Conservation (phyloP, 2,888 invertebrate species). For the Yponomeuta evonymella region DNA sequence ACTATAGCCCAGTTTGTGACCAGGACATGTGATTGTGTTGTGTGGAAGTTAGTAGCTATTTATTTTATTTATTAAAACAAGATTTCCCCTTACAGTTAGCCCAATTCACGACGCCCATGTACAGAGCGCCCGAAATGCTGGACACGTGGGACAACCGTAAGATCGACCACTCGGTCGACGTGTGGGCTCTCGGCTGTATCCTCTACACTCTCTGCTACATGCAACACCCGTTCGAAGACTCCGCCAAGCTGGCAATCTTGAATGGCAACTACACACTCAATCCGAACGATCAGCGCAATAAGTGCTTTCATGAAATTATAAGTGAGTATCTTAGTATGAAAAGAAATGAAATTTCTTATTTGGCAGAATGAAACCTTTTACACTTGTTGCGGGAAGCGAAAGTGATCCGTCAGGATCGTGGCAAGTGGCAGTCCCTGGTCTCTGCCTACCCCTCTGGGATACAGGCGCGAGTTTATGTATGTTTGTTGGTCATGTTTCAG, state of each 20-base stretch:
- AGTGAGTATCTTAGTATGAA: slow-evolving; percentile 74
- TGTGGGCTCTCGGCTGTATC: slow-evolving; percentile 98
- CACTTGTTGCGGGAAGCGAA: too few species aligned
- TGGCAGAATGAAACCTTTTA: too few species aligned
- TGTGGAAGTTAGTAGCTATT: neutral
- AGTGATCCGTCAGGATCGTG: too few species aligned
- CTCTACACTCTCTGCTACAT: slow-evolving; percentile 94
- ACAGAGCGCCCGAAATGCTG: slow-evolving; percentile 98
- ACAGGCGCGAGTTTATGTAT: too few species aligned
- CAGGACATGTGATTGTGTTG: neutral
- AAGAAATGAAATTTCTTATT: too few species aligned
- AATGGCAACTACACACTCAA: slow-evolving; percentile 96
- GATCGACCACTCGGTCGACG: slow-evolving; percentile 92
- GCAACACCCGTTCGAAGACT: slow-evolving; percentile 98
- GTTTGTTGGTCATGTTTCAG: too few species aligned
- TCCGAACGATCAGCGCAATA: slow-evolving; percentile 85
- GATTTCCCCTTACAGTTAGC: slow-evolving; percentile 75
- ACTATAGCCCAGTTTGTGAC: too few species aligned
- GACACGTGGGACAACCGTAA: slow-evolving; percentile 97
- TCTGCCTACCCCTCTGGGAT: too few species aligned
- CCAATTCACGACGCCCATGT: slow-evolving; percentile 93
- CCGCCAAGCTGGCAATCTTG: slow-evolving; percentile 94
- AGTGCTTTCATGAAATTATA: slow-evolving; percentile 92
- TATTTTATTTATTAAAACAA: neutral
- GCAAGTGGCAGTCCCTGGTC: too few species aligned